Percentiles rank a stretch among this genome's conserved stretches.
phyloP scores from a whole-genome alignment of 1,140 invertebrate genomes.

The Orius laevigatus region DNA sequence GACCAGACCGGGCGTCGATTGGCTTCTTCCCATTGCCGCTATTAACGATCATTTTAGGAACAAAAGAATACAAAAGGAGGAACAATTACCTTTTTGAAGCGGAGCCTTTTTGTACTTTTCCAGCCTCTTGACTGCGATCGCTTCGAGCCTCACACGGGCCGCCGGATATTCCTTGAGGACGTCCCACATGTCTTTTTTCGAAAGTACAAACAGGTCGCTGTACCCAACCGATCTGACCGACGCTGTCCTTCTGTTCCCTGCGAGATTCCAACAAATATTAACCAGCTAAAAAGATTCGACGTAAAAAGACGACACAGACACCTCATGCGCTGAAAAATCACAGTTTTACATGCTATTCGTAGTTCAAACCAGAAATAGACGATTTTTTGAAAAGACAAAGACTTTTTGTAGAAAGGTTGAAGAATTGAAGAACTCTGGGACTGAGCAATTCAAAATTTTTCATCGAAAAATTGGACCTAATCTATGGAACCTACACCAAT shows the following conservation, averaged over 20 bases:
- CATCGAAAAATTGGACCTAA: too few relatives aligned
- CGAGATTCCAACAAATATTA: constrained; percentile 14
- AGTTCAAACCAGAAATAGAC: too few relatives aligned
- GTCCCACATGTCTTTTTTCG: constrained; percentile 99
- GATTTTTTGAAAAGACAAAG: too few relatives aligned
- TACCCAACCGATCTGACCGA: constrained; percentile 94
- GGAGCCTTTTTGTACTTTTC: constrained; percentile 91
- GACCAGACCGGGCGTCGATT: constrained; percentile 85
- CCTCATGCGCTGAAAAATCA: too few relatives aligned
- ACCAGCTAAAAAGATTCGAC: too few relatives aligned
- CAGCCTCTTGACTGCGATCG: constrained; percentile 89
- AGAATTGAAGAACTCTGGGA: too few relatives aligned
- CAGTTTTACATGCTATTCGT: too few relatives aligned
- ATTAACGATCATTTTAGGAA: neutral
- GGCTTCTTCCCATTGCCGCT: constrained; percentile 86
- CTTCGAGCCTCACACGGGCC: constrained; percentile 86
- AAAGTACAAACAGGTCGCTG: constrained; percentile 94
- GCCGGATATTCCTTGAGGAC: constrained; percentile 97
- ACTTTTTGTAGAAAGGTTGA: too few relatives aligned
- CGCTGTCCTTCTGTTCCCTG: constrained; percentile 90
- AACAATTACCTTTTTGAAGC: constrained; percentile 20
- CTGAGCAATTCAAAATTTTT: too few relatives aligned
- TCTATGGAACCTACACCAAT: too few relatives aligned
- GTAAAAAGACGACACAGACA: too few relatives aligned
- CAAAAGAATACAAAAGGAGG: neutral